phyloP scores from a whole-genome alignment of 1,140 invertebrate species.

The Papilio dardanus region DNA sequence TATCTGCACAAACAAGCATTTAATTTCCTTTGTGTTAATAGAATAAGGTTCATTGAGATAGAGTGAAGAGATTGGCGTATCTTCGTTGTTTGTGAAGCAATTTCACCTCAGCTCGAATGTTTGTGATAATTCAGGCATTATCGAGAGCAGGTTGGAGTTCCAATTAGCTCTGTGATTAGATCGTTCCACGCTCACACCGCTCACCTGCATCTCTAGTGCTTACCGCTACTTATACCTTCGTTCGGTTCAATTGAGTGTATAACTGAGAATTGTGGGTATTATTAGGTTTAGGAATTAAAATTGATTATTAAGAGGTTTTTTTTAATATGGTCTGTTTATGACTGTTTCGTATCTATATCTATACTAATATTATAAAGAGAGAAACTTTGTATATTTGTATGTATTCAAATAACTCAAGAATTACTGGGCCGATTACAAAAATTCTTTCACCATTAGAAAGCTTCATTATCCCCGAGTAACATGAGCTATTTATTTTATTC shows the following conservation, averaged over 20 bases:
- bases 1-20: neutral
- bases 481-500: too few species aligned
- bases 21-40: conserved; percentile 7
- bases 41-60: conserved; percentile 14
- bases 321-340: neutral
- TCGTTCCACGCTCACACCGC: conserved; percentile 36
- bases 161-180: conserved; percentile 52
- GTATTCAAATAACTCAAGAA: too few species aligned
- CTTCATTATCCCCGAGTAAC: too few species aligned
- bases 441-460: too few species aligned
- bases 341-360: neutral
- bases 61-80: conserved; percentile 8
- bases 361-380: too few species aligned
- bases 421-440: too few species aligned
- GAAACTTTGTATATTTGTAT: too few species aligned
- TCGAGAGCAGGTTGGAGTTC: conserved; percentile 45
- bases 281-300: neutral
- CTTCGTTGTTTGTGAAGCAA: conserved; percentile 40
- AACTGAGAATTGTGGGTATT: conserved; percentile 5
- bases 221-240: conserved; percentile 37
- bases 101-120: conserved; percentile 41
- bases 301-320: neutral
- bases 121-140: conserved; percentile 48
- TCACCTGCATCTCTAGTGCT: neutral
- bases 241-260: conserved; percentile 9